Conservation (phyloP, 1,140 invertebrate genomes). For the Colletes latitarsis region DNA sequence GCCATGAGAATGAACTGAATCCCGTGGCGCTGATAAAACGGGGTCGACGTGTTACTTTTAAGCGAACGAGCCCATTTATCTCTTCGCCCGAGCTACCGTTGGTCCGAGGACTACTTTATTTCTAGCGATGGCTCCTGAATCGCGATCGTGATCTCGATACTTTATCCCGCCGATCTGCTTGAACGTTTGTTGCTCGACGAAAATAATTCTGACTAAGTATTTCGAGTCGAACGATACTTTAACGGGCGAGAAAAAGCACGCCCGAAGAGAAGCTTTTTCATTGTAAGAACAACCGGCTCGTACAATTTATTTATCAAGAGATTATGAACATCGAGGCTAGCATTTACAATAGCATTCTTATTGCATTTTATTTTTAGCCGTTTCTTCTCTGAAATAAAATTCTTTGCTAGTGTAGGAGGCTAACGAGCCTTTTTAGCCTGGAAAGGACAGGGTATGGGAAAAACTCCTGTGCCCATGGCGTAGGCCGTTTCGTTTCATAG, state of each 20-base stretch:
- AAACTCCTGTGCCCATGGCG: too few species aligned
- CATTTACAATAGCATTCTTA: too few species aligned
- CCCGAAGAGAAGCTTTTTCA: not conserved
- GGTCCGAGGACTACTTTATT: slow-evolving; percentile 20
- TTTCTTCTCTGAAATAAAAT: too few species aligned
- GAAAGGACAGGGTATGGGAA: too few species aligned
- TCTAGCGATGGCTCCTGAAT: slow-evolving; percentile 5
- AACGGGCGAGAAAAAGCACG: not conserved
- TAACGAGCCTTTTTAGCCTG: too few species aligned
- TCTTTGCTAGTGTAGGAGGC: too few species aligned
- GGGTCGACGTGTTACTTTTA: slow-evolving; percentile 55
- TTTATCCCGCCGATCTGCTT: not conserved
- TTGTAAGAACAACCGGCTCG: too few species aligned
- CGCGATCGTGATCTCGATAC: slow-evolving; percentile 16
- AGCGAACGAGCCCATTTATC: slow-evolving; percentile 57
- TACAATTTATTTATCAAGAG: too few species aligned
- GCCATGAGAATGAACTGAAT: slow-evolving; percentile 32
- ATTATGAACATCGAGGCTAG: too few species aligned
- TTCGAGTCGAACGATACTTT: not conserved
- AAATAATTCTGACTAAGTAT: not conserved
- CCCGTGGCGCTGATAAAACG: slow-evolving; percentile 52
- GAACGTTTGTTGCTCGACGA: not conserved
- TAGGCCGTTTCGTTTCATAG: too few species aligned
- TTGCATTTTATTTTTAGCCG: too few species aligned
- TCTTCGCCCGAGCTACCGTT: slow-evolving; percentile 31